Conservation (phyloP, 64 coral and sea anemone genomes). For the Cladopsammia gracilis region DNA sequence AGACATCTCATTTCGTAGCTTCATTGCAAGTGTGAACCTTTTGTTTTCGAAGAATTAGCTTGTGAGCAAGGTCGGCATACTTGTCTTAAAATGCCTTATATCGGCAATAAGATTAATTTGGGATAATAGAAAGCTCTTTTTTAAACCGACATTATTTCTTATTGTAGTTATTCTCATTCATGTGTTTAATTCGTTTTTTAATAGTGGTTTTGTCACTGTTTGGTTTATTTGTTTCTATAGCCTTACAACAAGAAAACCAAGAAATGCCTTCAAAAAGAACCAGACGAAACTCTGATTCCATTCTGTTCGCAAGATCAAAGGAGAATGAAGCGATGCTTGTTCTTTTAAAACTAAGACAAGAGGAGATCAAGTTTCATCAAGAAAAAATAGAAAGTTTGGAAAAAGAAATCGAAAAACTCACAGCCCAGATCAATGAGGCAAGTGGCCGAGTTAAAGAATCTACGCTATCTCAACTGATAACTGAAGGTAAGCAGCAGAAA, state of each 20-base stretch:
- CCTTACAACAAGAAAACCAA: background rate
- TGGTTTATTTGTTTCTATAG: background rate
- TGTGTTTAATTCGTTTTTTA: background rate
- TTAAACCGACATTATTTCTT: background rate
- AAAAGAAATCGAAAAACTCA: background rate
- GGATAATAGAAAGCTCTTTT: too few relatives aligned
- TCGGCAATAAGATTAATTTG: too few relatives aligned
- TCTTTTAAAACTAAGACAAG: background rate
- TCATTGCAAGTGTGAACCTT: too few relatives aligned
- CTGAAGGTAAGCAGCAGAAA: background rate
- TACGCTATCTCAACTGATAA: background rate
- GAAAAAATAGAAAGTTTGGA: background rate
- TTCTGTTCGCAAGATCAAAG: background rate
- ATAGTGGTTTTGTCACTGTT: too few relatives aligned
- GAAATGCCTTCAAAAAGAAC: background rate
- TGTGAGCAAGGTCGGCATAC: too few relatives aligned
- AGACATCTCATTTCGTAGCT: too few relatives aligned
- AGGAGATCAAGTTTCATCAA: background rate
- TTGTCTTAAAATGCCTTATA: too few relatives aligned
- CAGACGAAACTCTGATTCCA: conserved; percentile 11
- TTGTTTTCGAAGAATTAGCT: too few relatives aligned
- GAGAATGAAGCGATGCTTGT: background rate
- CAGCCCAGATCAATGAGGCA: background rate
- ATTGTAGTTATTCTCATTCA: background rate
- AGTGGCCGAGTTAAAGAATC: background rate